Conservation (phyloP, 2,888 invertebrate species). For the Panzeria rudis region DNA sequence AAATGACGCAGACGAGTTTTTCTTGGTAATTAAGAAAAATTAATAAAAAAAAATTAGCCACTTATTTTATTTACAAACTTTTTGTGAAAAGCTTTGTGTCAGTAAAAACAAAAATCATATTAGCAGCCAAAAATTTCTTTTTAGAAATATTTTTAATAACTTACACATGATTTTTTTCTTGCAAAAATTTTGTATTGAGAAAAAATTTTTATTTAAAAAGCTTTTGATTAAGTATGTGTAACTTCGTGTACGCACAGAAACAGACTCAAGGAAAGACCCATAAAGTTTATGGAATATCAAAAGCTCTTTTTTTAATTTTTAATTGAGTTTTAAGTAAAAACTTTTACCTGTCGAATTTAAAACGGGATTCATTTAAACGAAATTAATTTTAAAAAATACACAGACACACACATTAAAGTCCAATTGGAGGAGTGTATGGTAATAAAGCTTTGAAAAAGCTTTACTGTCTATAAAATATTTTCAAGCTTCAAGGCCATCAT, state of each 20-base stretch:
- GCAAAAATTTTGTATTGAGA: no score
- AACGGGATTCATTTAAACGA: constrained; percentile 3
- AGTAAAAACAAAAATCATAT: background rate
- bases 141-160: no score
- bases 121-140: background rate
- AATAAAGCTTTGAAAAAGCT: constrained; percentile 51
- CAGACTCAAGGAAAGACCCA: no score
- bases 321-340: background rate
- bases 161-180: no score
- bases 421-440: constrained; percentile 1
- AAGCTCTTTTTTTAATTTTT: background rate
- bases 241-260: no score
- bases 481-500: background rate
- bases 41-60: no score
- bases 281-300: background rate
- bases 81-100: background rate
- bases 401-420: background rate
- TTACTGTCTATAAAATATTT: constrained; percentile 42
- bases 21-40: background rate
- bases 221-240: no score
- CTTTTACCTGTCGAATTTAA: background rate
- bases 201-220: no score
- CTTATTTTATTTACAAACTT: no score
- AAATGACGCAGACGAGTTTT: background rate
- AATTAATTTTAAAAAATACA: background rate